These are phyloP conservation scores for Coreius guichenoti DNA, from an alignment of 2,797 vertebrate genomes.

Conservation along the genomic window DNA sequence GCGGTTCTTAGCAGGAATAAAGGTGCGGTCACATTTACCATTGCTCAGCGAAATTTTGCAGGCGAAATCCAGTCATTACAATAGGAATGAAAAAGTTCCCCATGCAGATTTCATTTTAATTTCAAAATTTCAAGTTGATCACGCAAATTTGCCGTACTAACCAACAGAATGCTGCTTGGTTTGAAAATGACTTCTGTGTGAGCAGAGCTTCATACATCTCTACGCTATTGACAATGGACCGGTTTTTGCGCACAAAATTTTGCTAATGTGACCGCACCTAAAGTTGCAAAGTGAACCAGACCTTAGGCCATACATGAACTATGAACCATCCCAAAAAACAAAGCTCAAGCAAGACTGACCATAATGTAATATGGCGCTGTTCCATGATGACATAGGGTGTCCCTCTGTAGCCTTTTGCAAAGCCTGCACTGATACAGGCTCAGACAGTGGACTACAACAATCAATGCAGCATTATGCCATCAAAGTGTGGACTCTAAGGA, in stretches of 20 bases:
- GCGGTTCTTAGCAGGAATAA: not conserved
- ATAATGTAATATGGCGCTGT: not conserved
- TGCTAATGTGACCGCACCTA: not conserved
- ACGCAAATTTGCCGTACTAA: too few species aligned
- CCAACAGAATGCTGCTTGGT: not conserved
- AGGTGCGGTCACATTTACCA: not conserved
- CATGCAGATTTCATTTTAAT: too few species aligned
- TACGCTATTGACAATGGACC: not conserved
- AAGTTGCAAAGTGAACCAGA: not conserved
- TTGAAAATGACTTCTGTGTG: not conserved
- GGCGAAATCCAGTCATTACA: not conserved
- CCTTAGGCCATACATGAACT: not conserved
- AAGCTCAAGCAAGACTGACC: not conserved
- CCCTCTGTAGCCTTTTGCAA: not conserved
- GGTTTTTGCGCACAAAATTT: not conserved
- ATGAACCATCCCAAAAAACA: not conserved
- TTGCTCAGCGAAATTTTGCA: not conserved
- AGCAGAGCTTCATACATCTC: not conserved
- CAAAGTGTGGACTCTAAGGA: not conserved
- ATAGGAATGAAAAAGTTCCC: too few species aligned
- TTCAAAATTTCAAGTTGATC: too few species aligned
- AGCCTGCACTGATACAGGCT: not conserved
- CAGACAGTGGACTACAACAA: not conserved
- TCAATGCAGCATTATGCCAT: not conserved
- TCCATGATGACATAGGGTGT: not conserved